Evolutionary conservation across 2,888 invertebrate genomes (phyloP).

Genomic region (Drosophila ezoana): DNA sequence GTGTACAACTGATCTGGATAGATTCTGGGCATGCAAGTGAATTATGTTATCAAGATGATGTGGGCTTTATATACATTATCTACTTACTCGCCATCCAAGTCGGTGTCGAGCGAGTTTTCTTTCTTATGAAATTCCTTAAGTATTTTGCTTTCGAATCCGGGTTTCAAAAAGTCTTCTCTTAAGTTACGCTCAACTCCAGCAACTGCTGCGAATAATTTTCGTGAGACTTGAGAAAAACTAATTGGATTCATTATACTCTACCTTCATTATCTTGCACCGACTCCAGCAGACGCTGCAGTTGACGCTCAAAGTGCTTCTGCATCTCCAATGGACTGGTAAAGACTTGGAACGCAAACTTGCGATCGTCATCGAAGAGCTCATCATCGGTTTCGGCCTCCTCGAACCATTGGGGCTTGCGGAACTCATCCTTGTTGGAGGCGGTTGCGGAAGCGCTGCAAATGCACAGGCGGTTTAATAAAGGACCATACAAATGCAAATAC

Average conservation of each 20-base stretch:
- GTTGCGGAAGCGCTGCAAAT: conserved; percentile 56
- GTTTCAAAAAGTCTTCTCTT: conserved; percentile 86
- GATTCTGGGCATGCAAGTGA: conserved; percentile 65
- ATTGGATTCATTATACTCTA: conserved; percentile 19
- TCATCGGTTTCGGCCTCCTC: conserved; percentile 85
- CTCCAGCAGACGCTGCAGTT: conserved; percentile 87
- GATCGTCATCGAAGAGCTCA: conserved; percentile 84
- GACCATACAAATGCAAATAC: conserved; percentile 6
- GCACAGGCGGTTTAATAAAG: not conserved
- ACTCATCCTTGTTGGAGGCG: conserved; percentile 82
- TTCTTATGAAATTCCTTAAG: conserved; percentile 81
- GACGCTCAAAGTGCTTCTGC: conserved; percentile 87
- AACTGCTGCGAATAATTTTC: conserved; percentile 38
- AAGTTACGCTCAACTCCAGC: conserved; percentile 82
- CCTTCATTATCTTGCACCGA: conserved; percentile 85
- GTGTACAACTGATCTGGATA: conserved; percentile 83
- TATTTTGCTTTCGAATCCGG: conserved; percentile 84
- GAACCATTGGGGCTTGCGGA: conserved; percentile 85
- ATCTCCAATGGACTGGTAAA: conserved; percentile 87
- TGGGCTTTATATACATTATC: too few relatives aligned
- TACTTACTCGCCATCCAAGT: conserved; percentile 87
- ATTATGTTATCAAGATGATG: not conserved
- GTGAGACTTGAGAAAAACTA: not conserved
- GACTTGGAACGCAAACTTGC: conserved; percentile 86
- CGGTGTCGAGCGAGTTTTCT: conserved; percentile 84